A percentile compares a stretch with the other conserved stretches of the same genome.
phyloP scores from a whole-genome alignment of 2,888 invertebrate species.

The Amphipoea lucens region DNA sequence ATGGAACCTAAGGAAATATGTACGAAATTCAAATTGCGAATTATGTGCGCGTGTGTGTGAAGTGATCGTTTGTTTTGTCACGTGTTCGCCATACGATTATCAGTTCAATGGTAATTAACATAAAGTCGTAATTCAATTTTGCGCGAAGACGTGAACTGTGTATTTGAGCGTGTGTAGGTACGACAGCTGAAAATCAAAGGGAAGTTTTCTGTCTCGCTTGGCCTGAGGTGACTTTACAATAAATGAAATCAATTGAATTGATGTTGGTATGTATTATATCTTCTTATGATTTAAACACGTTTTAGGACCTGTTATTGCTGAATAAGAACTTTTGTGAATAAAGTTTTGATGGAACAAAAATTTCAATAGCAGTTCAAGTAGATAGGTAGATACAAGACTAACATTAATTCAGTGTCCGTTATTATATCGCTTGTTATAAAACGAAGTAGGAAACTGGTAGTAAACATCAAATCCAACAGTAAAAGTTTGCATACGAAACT shows the following conservation, averaged over 20 bases:
- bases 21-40: conserved; percentile 80
- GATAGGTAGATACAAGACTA: neutral
- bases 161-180: conserved; percentile 75
- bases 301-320: conserved; percentile 32
- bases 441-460: conserved; percentile 21
- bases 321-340: conserved; percentile 32
- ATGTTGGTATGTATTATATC: conserved; percentile 51
- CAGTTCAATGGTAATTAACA: conserved; percentile 82
- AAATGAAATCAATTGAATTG: conserved; percentile 57
- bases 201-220: conserved; percentile 72
- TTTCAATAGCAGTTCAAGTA: conserved; percentile 13
- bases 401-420: conserved; percentile 10
- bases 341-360: conserved; percentile 6
- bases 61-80: conserved; percentile 82
- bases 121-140: conserved; percentile 85
- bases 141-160: conserved; percentile 70
- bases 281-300: conserved; percentile 49
- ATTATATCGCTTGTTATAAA: conserved; percentile 23
- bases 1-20: conserved; percentile 74
- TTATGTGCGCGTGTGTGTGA: conserved; percentile 73
- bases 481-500: conserved; percentile 27
- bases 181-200: conserved; percentile 84
- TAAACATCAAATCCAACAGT: conserved; percentile 28
- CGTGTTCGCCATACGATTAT: conserved; percentile 80
- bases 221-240: conserved; percentile 55